Percentiles rank a stretch among this genome's conserved stretches.
phyloP scores from a whole-genome alignment of 2,888 invertebrate genomes.

The Mellilla xanthometata region DNA sequence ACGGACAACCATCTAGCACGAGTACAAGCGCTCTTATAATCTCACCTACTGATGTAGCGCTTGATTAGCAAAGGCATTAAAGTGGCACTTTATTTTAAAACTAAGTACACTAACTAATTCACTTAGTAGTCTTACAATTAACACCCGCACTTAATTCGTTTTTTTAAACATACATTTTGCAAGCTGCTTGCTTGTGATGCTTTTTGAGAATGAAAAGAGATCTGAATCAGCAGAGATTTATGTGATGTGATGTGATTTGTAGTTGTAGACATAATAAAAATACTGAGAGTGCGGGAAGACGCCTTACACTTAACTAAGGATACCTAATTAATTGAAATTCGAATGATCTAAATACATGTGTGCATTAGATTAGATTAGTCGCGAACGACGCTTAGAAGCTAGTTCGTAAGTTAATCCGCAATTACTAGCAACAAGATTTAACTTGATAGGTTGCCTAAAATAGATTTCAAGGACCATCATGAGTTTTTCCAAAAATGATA shows the following conservation, averaged over 20 bases:
- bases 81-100: slow-evolving; percentile 25
- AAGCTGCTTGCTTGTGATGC: slow-evolving; percentile 3
- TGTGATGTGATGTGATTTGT: slow-evolving; percentile 5
- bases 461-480: no score
- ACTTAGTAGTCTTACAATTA: slow-evolving; percentile 14
- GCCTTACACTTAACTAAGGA: slow-evolving; percentile 24
- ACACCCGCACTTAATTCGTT: slow-evolving; percentile 21
- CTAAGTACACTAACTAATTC: slow-evolving; percentile 5
- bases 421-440: no score
- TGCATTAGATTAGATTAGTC: slow-evolving; percentile 4
- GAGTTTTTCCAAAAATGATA: no score
- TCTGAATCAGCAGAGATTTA: neutral
- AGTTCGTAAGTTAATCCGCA: neutral
- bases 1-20: no score
- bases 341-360: slow-evolving; percentile 15
- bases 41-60: slow-evolving; percentile 11
- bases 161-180: no score
- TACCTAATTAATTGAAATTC: slow-evolving; percentile 18
- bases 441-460: no score
- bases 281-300: slow-evolving; percentile 34
- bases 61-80: slow-evolving; percentile 15
- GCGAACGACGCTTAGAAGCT: no score
- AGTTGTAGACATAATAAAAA: slow-evolving; percentile 4
- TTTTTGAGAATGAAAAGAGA: no score
- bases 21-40: slow-evolving; percentile 19